Evolutionary conservation across 2,888 invertebrate genomes (phyloP), one percentile per base, ranked within the genome.

Genomic region (Epinotia demarniana): DNA sequence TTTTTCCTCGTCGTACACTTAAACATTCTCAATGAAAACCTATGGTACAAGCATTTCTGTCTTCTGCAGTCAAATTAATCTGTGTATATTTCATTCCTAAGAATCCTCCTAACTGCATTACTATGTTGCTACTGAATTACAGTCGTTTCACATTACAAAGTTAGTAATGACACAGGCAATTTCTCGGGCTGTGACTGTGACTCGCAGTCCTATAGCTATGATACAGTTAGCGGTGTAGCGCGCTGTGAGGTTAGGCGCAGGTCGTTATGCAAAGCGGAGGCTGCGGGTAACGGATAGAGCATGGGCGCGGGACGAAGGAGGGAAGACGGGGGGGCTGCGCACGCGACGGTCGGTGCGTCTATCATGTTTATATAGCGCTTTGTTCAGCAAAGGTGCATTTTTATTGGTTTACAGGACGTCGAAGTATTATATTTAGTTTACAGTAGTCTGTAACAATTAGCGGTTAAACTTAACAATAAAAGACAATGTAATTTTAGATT

Each of bases 181-280:
- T n/a, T 13, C n/a, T n/a, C 53, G 53, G n/a, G 53, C 53, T 53
- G 6, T 53, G 53, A 53, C 53, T 53, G 53, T n/a, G n/a, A 16
- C 46, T 49, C 33, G 33, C 33, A 49, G 16, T n/a, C 64, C 23
- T 64, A 16, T 23, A 43, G 63, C 43, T 46, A 61, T 18, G 61
- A 16, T n/a, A 43, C 63, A 63, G 46, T 19, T 66, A 66, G 49
- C 11, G 18, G 39, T 62, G 33, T 67, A 57, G 67, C 57, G 57
- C 12, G 73, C 18, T 18, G 23, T 67, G 43, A 23, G 66, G 23
- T 33, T 62, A 62, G 67, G 53, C 55, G 43, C 61, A 67, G 68
- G 68, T 68, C 73, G 73, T 73, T 73, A 73, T 78, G 76, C 70
- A 72, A 78, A 75, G 75, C 77, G 58, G 74, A 70, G 74, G 62